A percentile compares a stretch with the other conserved stretches of the same genome.
Conservation (phyloP, 2,113 vertebrate genomes). For the Canis aureus region DNA sequence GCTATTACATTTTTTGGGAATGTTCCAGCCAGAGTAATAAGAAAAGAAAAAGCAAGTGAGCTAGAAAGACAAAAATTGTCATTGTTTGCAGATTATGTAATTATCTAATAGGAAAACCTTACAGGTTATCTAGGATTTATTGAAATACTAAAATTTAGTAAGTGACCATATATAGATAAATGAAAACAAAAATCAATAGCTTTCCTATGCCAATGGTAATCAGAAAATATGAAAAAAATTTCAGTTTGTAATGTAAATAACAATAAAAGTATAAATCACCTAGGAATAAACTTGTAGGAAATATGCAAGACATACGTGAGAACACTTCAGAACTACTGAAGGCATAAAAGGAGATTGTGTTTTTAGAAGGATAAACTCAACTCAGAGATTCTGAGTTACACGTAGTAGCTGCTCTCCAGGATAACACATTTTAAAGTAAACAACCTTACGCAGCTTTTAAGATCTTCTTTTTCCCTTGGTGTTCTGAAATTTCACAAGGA, state of each 20-base stretch:
- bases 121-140: not conserved
- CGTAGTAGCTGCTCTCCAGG: conserved; percentile 42
- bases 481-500: conserved; percentile 58
- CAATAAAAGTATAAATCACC: conserved; percentile 14
- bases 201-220: not conserved
- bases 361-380: conserved; percentile 59
- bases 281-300: conserved; percentile 32
- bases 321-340: conserved; percentile 62
- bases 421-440: conserved; percentile 37
- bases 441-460: conserved; percentile 42
- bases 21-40: conserved; percentile 42
- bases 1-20: not conserved
- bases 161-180: not conserved
- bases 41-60: conserved; percentile 52
- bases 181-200: not conserved
- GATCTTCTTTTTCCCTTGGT: conserved; percentile 31
- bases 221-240: conserved; percentile 44
- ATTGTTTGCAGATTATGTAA: not conserved
- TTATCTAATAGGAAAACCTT: conserved; percentile 24
- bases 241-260: not conserved
- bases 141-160: not conserved
- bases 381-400: not conserved
- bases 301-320: conserved; percentile 48
- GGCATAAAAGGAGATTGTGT: conserved; percentile 35
- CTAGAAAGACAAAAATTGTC: not conserved